Conservation (phyloP, 2,888 invertebrate genomes). For the Athalia circularis region DNA sequence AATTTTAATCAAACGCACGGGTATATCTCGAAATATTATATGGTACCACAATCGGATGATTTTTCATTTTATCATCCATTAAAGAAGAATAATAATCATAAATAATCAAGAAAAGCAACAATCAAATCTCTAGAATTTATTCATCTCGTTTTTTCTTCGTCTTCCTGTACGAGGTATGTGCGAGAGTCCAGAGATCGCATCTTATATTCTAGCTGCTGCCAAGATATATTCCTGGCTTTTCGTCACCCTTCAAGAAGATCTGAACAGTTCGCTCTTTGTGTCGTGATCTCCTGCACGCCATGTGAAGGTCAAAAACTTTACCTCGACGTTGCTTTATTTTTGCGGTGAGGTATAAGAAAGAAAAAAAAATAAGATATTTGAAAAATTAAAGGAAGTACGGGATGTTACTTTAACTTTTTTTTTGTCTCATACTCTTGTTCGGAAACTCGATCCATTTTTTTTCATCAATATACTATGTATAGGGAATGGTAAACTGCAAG, state of each 20-base stretch:
- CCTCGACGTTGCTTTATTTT: background rate
- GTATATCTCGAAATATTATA: no score
- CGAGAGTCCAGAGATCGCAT: no score
- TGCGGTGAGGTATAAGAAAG: no score
- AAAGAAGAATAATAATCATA: no score
- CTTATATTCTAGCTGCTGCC: background rate
- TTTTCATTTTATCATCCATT: no score
- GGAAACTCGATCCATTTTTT: background rate
- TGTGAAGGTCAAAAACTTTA: background rate
- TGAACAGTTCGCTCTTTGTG: constrained; percentile 8
- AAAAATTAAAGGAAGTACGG: no score
- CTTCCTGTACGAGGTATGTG: background rate
- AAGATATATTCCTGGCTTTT: background rate
- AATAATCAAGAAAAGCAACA: no score
- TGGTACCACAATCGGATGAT: no score
- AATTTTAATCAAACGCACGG: no score
- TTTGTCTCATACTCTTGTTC: background rate
- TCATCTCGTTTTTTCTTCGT: no score
- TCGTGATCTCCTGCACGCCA: background rate
- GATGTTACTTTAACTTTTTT: background rate
- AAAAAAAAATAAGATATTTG: no score
- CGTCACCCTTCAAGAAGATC: constrained; percentile 8
- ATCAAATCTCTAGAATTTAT: no score
- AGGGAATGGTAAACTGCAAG: background rate
- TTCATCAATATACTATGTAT: background rate